Evolutionary conservation across 53 echinoderm and acorn worm species (phyloP), one percentile per base, ranked within the genome.

Genomic region (Holothuria scabra): DNA sequence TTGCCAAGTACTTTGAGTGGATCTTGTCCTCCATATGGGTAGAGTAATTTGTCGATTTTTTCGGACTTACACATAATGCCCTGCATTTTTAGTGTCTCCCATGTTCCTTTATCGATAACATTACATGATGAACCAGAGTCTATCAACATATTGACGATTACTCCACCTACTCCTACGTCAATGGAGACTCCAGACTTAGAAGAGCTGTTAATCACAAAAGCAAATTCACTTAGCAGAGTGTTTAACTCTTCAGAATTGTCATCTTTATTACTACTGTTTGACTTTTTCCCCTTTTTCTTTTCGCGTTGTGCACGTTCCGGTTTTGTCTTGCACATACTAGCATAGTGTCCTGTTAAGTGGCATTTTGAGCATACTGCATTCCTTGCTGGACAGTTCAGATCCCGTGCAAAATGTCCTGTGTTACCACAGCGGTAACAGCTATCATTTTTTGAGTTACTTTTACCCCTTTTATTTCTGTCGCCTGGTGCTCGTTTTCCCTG

Each of bases 401-500:
- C 91, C n/a, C 85, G 84, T 1, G 88, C 88, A 5, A 91, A 71
- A 56, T 91, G 85, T 62, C 91, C 91, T 14, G 76, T 61, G 64
- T 30, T 31, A 52, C 11, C 52, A 52, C 52, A 52, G 4, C 52
- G 52, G 18, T 52, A 52, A 52, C 52, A 52, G 18, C 52, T 12
- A 34, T 67, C 21, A 28, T 38, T 8, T 67, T 35, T 32, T 20
- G 67, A 31, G 66, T 28, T 28, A 66, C 66, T 28, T 72, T 66
- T 29, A 18, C 4, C 8, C 28, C 18, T 38, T 11, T 2, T 23
- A 38, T 38, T 34, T 69, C 21, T 41, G 37, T 61, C 8, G 61
- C 68, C 48, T 88, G 70, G 6, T 19, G 21, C 16, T 80, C 81
- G 8, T 80, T 72, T 22, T 28, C 68, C 23, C 87, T 87, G 41